A percentile compares a stretch with the other conserved stretches of the same genome.
Conservation (phyloP, 2,797 vertebrate genomes). For the Sebastes jordani region DNA sequence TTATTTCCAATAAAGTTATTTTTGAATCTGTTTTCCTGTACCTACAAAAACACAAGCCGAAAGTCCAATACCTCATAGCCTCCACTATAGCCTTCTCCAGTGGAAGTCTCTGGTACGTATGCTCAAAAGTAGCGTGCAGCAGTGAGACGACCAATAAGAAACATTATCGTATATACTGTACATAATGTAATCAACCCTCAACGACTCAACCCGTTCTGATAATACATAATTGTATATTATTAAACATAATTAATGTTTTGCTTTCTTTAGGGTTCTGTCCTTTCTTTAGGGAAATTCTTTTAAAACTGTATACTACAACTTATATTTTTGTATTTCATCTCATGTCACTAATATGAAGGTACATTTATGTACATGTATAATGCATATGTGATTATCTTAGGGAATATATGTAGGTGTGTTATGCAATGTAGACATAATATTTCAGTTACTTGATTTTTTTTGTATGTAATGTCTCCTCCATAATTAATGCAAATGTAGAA, state of each 20-base stretch:
- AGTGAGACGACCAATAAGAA: no score
- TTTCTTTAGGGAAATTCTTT: no score
- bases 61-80: no score
- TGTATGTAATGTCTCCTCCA: not conserved
- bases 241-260: accelerated
- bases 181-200: no score
- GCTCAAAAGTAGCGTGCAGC: no score
- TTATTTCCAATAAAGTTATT: not conserved
- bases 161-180: no score
- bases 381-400: not conserved
- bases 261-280: no score
- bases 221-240: no score
- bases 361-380: not conserved
- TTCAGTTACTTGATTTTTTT: not conserved
- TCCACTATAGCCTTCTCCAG: no score
- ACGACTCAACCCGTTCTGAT: no score
- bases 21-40: not conserved
- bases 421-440: not conserved
- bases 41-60: not conserved
- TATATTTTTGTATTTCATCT: not conserved
- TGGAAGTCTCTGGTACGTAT: accelerated
- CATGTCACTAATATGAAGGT: not conserved
- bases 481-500: not conserved
- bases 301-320: no score
- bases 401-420: not conserved